Conservation (phyloP, 2,797 vertebrate genomes). For the Leptoclinus maculatus region DNA sequence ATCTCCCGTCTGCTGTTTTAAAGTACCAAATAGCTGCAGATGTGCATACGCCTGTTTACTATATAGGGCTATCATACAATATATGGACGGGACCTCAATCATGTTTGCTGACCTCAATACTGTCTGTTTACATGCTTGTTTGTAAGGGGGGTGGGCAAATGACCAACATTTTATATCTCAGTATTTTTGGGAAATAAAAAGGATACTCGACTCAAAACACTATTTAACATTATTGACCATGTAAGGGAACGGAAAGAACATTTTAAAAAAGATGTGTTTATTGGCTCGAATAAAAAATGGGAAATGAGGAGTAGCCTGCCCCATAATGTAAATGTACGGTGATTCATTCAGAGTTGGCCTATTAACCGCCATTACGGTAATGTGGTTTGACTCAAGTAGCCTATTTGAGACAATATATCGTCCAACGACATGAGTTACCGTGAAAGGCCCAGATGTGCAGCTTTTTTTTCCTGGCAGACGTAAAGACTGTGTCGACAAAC, state of each 20-base stretch:
- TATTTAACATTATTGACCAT: background rate
- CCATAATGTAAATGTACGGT: background rate
- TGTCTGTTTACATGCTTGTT: background rate
- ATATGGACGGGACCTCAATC: background rate
- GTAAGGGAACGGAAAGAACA: too few species aligned
- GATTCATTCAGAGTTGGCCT: background rate
- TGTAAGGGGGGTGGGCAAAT: too few species aligned
- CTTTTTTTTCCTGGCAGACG: slow-evolving; percentile 18
- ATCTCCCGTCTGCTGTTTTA: background rate
- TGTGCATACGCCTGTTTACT: background rate
- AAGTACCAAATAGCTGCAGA: slow-evolving; percentile 10
- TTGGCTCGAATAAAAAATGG: too few species aligned
- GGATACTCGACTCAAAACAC: background rate
- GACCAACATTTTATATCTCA: background rate
- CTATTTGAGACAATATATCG: background rate
- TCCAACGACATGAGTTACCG: background rate
- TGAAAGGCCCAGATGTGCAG: background rate
- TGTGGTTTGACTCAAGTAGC: background rate
- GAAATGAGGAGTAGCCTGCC: too few species aligned
- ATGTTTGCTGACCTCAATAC: background rate
- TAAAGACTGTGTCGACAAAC: slow-evolving; percentile 43
- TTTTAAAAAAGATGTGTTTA: too few species aligned
- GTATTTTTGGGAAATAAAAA: background rate
- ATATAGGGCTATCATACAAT: background rate
- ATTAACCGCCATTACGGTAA: background rate